Evolutionary conservation across 1,140 invertebrate species (phyloP).

Genomic region (Agraylea sexmaculata): DNA sequence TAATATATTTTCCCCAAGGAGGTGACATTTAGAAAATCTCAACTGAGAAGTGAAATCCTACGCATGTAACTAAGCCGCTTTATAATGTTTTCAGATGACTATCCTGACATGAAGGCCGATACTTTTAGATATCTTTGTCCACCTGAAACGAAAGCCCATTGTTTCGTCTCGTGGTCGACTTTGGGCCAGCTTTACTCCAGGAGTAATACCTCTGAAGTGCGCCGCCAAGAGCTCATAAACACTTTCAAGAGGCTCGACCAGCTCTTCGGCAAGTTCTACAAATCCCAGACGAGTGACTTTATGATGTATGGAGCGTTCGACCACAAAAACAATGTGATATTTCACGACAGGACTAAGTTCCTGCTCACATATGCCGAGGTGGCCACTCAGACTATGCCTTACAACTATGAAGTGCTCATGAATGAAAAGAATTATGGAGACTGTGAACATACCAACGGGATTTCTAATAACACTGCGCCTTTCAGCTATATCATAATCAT

Average conservation of each 20-base stretch:
- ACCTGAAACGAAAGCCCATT: conserved; percentile 41
- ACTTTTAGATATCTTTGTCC: conserved; percentile 40
- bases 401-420: conserved; percentile 15
- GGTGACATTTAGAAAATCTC: too few species aligned
- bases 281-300: conserved; percentile 46
- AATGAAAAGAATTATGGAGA: conserved; percentile 12
- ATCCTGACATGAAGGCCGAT: conserved; percentile 18
- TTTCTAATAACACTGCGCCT: too few species aligned
- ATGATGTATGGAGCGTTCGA: conserved; percentile 55
- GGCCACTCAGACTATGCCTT: conserved; percentile 10
- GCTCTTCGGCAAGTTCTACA: conserved; percentile 51
- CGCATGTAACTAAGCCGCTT: conserved; percentile 12
- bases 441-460: too few species aligned
- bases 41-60: too few species aligned
- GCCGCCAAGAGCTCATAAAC: conserved; percentile 50
- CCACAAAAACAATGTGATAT: conserved; percentile 46
- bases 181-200: conserved; percentile 47
- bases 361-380: conserved; percentile 27
- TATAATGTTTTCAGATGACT: conserved; percentile 15
- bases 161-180: conserved; percentile 59
- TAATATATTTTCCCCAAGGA: too few species aligned
- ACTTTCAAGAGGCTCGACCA: conserved; percentile 53
- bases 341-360: conserved; percentile 50
- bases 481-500: too few species aligned
- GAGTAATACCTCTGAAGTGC: conserved; percentile 39